Evolutionary conservation across 2,888 invertebrate species (phyloP).

Genomic region (Micropterix aruncella): DNA sequence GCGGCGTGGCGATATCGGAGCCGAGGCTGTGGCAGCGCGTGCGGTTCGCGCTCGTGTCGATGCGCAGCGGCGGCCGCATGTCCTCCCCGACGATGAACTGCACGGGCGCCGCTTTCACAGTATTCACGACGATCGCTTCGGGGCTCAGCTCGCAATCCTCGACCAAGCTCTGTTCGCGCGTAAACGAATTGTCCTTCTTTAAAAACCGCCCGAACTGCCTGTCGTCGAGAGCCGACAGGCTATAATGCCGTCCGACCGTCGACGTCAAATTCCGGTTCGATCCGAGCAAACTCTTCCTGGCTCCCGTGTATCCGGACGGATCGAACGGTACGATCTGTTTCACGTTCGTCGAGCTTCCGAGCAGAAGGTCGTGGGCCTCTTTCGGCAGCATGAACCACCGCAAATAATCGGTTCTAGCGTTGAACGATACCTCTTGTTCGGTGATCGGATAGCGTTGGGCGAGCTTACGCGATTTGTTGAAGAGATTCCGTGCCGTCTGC

Average conservation of each 20-base stretch:
- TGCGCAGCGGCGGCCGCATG: conserved; percentile 17
- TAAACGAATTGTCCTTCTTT: conserved; percentile 29
- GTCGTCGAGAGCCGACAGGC: conserved; percentile 51
- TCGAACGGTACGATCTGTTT: conserved; percentile 66
- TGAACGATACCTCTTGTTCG: conserved; percentile 62
- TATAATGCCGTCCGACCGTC: conserved; percentile 46
- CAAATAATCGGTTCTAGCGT: conserved; percentile 50
- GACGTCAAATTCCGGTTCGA: not conserved
- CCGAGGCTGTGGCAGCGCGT: conserved; percentile 56
- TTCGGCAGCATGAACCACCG: conserved; percentile 85
- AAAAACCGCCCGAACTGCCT: conserved; percentile 33
- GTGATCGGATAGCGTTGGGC: conserved; percentile 60
- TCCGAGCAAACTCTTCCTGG: conserved; percentile 27
- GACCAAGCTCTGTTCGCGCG: conserved; percentile 30
- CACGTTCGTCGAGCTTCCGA: conserved; percentile 61
- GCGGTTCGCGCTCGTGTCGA: conserved; percentile 14
- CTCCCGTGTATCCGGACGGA: conserved; percentile 42
- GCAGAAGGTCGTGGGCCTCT: conserved; percentile 65
- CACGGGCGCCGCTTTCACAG: conserved; percentile 28
- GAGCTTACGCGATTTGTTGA: conserved; percentile 61
- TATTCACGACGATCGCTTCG: conserved; percentile 19
- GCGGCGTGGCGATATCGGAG: conserved; percentile 33
- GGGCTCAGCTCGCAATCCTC: conserved; percentile 26
- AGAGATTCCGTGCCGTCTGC: conserved; percentile 63
- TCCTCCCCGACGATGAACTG: conserved; percentile 58